Evolutionary conservation across 1,140 invertebrate genomes (phyloP), one percentile per base, ranked within the genome.

Genomic region (Tetranychus cinnabarinus): DNA sequence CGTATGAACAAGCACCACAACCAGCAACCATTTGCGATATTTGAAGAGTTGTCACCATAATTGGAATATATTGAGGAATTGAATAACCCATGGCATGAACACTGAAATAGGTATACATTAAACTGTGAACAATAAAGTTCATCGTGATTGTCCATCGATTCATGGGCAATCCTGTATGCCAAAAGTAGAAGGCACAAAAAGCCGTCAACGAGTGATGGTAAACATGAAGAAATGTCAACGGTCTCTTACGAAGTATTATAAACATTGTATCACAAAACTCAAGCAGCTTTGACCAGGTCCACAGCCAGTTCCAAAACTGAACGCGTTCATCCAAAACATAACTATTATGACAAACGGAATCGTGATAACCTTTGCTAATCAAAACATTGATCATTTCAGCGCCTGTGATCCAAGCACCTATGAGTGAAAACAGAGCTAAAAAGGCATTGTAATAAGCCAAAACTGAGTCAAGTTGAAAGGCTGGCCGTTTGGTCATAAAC

Each of bases 61-160:
- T 23, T 0, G 23, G 23, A 23, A 23, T 23, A 23, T 23, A 23
- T 23, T 23, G 23, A 23, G 23, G 23, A 23, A 23, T 23, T 23
- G 23, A 23, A 23, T 23, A 23, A 23, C 23, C 23, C 23, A 23
- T 23, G 23, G 23, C 23, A 23, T 23, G 23, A 23, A 23, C 23
- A 23, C 23, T 23, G 23, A 95, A 97, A 73, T 97, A 98, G 3
- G 85, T 81, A 75, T 97, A 97, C 95, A 98, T 98, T 65, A 95
- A 77, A 63, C 88, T 86, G 75, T 98, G 95, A 33, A 98, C 91
- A 66, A 76, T 91, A 90, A 71, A 97, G 74, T 98, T 98, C 86
- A 98, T 95, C 15, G 91, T 87, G 69, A 97, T 87, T 73, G 93
- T 97, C 92, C 93, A 98, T 57, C 90, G 78, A 54, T 89, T 92